A percentile compares a stretch with the other conserved stretches of the same genome.
Conservation (phyloP, 2,888 invertebrate genomes). For the Amiota minor region DNA sequence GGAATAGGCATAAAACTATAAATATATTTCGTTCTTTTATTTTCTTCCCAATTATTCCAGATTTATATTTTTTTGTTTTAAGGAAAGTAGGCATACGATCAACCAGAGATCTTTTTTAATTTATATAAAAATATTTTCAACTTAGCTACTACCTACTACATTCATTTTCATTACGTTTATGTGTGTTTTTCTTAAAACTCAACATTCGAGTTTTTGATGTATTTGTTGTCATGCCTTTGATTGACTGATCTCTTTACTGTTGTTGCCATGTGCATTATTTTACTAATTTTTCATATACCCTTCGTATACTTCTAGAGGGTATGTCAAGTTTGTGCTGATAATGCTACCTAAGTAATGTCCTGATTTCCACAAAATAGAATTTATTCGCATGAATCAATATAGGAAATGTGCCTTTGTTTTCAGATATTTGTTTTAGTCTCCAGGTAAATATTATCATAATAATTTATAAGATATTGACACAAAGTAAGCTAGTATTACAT, state of each 20-base stretch:
- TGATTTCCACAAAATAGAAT: too few relatives aligned
- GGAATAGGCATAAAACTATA: neutral
- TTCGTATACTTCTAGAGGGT: too few relatives aligned
- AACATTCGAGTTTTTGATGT: neutral
- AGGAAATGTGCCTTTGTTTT: too few relatives aligned
- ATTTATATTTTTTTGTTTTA: too few relatives aligned
- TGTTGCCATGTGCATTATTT: slow-evolving; percentile 27
- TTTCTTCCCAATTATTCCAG: neutral
- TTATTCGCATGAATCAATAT: too few relatives aligned
- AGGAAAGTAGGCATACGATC: neutral
- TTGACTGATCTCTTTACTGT: slow-evolving; percentile 16
- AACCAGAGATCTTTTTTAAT: neutral
- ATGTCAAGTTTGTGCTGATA: too few relatives aligned
- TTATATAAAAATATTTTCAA: neutral
- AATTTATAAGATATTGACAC: too few relatives aligned
- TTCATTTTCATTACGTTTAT: neutral
- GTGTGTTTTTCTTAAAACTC: neutral
- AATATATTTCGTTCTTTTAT: neutral
- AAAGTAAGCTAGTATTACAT: too few relatives aligned
- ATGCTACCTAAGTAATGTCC: too few relatives aligned
- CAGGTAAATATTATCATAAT: too few relatives aligned
- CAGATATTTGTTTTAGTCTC: too few relatives aligned
- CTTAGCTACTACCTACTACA: neutral
- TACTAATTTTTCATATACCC: too few relatives aligned
- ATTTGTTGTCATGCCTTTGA: slow-evolving; percentile 36